Evolutionary conservation across 1,140 invertebrate genomes (phyloP).

Genomic region (Temnothorax nylanderi): DNA sequence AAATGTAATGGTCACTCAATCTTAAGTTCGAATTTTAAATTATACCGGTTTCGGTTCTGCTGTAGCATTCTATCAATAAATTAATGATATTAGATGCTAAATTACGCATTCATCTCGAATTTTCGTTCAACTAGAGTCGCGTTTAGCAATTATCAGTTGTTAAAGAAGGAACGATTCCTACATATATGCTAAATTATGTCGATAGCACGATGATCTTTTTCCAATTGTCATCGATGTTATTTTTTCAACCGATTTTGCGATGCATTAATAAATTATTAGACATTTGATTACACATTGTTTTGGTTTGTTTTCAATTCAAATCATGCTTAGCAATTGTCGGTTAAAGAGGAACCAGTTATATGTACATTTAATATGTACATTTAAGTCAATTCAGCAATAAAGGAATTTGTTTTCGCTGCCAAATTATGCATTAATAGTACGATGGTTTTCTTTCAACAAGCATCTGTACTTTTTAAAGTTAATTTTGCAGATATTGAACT

Average conservation of each 20-base stretch:
- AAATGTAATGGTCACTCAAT: neutral
- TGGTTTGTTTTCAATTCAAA: constrained; percentile 26
- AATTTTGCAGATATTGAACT: neutral
- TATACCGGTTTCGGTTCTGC: neutral
- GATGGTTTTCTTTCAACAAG: neutral
- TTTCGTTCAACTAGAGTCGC: neutral
- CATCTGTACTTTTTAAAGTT: neutral
- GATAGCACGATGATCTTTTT: neutral
- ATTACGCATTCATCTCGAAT: neutral
- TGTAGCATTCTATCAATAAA: neutral
- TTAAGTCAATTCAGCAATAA: neutral
- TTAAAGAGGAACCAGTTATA: constrained; percentile 1
- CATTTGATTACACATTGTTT: constrained; percentile 28
- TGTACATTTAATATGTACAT: constrained; percentile 13
- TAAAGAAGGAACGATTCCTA: constrained; percentile 9
- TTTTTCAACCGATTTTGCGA: constrained; percentile 1
- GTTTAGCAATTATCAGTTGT: constrained; percentile 14
- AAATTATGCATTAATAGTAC: neutral
- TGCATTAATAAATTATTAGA: constrained; percentile 18
- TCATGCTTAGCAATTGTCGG: neutral
- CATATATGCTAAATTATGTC: neutral
- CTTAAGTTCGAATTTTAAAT: neutral
- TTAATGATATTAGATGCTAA: constrained; percentile 5
- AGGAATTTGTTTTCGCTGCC: neutral
- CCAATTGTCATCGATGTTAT: neutral